A percentile compares a stretch with the other conserved stretches of the same genome.
phyloP scores from a whole-genome alignment of 2,888 invertebrate species.

The Blastobasis lacticolella region DNA sequence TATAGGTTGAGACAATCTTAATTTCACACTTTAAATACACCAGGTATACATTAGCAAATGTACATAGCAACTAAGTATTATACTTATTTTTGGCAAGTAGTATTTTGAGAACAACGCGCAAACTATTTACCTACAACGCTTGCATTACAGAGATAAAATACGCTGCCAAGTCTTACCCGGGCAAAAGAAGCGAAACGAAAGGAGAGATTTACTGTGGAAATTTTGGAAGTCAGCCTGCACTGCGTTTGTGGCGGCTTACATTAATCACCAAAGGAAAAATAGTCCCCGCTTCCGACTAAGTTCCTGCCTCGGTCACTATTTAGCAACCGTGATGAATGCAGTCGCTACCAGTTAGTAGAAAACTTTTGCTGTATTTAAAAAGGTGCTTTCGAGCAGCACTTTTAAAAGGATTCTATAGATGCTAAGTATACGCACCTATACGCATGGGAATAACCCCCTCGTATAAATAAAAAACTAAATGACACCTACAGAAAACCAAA shows the following conservation, averaged over 20 bases:
- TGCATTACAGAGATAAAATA: constrained; percentile 68
- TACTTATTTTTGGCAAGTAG: not conserved
- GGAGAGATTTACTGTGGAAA: constrained; percentile 60
- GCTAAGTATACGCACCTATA: too few relatives aligned
- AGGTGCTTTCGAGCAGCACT: too few relatives aligned
- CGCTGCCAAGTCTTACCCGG: constrained; percentile 64
- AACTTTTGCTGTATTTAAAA: too few relatives aligned
- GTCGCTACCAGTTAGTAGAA: too few relatives aligned
- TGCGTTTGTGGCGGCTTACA: constrained; percentile 55
- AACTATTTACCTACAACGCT: constrained; percentile 61
- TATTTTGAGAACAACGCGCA: constrained; percentile 18
- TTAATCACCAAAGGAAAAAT: constrained; percentile 65
- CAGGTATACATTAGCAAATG: not conserved
- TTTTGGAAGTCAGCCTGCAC: constrained; percentile 72
- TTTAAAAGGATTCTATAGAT: too few relatives aligned
- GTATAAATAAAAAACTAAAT: too few relatives aligned
- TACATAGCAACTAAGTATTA: constrained; percentile 1
- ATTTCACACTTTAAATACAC: too few relatives aligned
- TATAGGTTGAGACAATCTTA: too few relatives aligned
- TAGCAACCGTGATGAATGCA: not conserved
- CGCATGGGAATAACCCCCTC: too few relatives aligned
- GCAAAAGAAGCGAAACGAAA: constrained; percentile 69
- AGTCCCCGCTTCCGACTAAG: constrained; percentile 39
- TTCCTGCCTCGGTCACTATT: constrained; percentile 24
- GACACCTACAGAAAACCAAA: too few relatives aligned